A percentile compares a stretch with the other conserved stretches of the same genome.
Conservation (phyloP, 2,797 vertebrate genomes). For the Rhinichthys osculus region DNA sequence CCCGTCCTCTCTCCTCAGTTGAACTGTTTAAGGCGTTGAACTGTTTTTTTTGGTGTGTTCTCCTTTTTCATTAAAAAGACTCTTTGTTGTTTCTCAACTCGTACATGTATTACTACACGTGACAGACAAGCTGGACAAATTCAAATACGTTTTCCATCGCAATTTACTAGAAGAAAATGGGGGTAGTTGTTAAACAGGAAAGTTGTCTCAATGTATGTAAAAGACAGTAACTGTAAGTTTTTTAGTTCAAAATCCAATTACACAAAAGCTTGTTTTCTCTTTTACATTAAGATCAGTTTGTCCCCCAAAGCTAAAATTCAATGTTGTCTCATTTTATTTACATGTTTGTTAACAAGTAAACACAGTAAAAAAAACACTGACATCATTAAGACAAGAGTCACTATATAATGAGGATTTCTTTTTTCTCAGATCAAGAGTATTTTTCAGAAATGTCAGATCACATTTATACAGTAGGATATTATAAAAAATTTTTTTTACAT, state of each 20-base stretch:
- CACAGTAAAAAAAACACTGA: background rate
- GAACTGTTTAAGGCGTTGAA: too few relatives aligned
- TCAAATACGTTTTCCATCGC: conserved; percentile 53
- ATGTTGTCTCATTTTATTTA: too few relatives aligned
- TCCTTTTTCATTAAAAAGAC: too few relatives aligned
- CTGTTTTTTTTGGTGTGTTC: too few relatives aligned
- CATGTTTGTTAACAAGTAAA: background rate
- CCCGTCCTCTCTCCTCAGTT: too few relatives aligned
- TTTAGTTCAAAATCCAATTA: background rate
- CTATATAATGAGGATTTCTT: background rate
- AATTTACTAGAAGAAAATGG: background rate
- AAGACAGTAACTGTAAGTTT: background rate
- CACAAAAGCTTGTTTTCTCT: background rate
- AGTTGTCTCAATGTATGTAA: background rate
- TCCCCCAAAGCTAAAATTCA: background rate
- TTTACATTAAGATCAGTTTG: background rate
- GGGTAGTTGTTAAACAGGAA: background rate
- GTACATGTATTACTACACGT: too few relatives aligned
- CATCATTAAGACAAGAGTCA: background rate
- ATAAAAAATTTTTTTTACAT: background rate
- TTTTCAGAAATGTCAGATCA: background rate
- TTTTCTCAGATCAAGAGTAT: too few relatives aligned
- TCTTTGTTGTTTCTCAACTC: too few relatives aligned
- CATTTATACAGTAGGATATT: background rate
- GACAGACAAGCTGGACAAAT: conserved; percentile 48